Percentiles rank a stretch among this genome's conserved stretches.
Evolutionary conservation across 2,797 vertebrate species (phyloP).

Genomic region (Rhinophrynus dorsalis): DNA sequence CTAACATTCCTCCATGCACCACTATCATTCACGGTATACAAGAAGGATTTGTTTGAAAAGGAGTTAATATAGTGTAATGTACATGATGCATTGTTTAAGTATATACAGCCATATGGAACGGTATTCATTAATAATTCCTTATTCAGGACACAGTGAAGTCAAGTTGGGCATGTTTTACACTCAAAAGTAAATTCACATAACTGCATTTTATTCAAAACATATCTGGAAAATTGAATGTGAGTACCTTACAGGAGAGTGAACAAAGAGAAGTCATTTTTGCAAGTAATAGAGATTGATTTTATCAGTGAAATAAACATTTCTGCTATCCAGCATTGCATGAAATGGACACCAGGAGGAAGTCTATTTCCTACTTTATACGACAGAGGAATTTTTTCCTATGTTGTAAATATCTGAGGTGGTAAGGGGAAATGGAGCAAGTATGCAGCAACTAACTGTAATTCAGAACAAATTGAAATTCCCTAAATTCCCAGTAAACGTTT

Average conservation of each 20-base stretch:
- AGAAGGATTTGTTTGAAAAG: conserved; percentile 10
- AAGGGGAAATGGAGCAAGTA: too few relatives aligned
- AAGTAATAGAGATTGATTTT: neutral
- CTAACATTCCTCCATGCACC: conserved; percentile 33
- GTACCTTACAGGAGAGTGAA: neutral
- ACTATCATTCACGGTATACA: conserved; percentile 36
- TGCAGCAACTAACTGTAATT: too few relatives aligned
- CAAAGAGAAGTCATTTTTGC: neutral
- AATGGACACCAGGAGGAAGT: neutral
- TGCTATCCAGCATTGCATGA: neutral
- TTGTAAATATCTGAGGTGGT: too few relatives aligned
- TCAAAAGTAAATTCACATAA: neutral
- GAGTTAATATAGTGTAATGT: conserved; percentile 35
- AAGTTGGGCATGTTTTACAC: neutral
- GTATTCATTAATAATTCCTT: neutral
- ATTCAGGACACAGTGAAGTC: neutral
- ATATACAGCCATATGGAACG: neutral
- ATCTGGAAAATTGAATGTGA: neutral
- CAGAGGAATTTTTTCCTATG: too few relatives aligned
- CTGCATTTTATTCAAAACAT: neutral
- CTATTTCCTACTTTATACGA: neutral
- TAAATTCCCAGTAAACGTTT: too few relatives aligned
- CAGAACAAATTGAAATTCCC: too few relatives aligned
- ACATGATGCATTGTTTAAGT: neutral
- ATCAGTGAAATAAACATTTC: neutral